Evolutionary conservation across 2,888 invertebrate genomes (phyloP).

Genomic region (Pandemis heparana): DNA sequence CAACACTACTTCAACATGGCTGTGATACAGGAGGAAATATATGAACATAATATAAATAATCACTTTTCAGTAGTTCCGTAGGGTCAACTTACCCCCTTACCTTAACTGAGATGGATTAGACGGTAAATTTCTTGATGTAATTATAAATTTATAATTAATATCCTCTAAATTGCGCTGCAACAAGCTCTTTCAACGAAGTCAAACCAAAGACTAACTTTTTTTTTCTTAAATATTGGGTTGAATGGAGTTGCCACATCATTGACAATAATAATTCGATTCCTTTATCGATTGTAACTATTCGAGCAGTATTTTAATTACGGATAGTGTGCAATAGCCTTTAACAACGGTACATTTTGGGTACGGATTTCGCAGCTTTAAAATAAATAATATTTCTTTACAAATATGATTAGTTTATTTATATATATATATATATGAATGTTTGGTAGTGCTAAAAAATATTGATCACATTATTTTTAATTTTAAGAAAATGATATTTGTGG

Average conservation of each 20-base stretch:
- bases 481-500: not conserved
- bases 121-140: constrained; percentile 80
- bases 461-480: too few species aligned
- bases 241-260: constrained; percentile 12
- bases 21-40: constrained; percentile 84
- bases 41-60: constrained; percentile 83
- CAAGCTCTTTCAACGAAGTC: constrained; percentile 61
- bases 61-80: constrained; percentile 81
- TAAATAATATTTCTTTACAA: not conserved
- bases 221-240: not conserved
- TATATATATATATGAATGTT: too few species aligned
- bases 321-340: not conserved
- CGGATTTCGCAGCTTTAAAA: not conserved
- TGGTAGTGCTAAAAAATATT: too few species aligned
- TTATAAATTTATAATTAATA: constrained; percentile 65
- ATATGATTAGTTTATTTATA: too few species aligned
- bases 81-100: constrained; percentile 85
- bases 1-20: constrained; percentile 86
- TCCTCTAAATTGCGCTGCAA: constrained; percentile 78
- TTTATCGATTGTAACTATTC: not conserved
- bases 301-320: not conserved
- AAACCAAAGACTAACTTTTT: constrained; percentile 36
- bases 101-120: constrained; percentile 82
- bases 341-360: not conserved
- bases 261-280: not conserved